Evolutionary conservation across 2,113 vertebrate genomes (phyloP).

Genomic region (Oreochromis aureus): DNA sequence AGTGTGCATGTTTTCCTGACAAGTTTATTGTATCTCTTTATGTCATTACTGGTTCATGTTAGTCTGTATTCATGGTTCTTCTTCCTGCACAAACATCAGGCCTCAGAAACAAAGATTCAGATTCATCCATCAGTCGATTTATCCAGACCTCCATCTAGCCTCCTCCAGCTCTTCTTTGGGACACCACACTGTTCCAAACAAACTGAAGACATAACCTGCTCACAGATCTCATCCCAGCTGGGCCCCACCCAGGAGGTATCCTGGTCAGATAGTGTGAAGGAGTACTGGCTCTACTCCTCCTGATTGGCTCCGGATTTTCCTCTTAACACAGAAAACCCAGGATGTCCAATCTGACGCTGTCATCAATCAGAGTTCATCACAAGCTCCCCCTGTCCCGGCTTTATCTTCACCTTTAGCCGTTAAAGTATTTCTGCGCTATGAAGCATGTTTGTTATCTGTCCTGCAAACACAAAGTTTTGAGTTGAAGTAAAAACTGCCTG

Average conservation of each 20-base stretch:
- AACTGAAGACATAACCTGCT: neutral
- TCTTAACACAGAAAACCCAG: neutral
- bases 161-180: neutral
- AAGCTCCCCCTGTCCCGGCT: fast-evolving
- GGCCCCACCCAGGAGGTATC: neutral
- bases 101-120: neutral
- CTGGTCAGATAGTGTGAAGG: neutral
- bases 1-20: neutral
- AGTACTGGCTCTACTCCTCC: neutral
- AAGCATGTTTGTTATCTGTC: neutral
- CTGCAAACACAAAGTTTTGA: neutral
- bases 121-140: neutral
- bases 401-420: neutral
- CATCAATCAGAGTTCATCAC: neutral
- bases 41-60: neutral
- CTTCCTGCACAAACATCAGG: neutral
- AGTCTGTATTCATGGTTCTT: neutral
- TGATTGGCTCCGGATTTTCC: neutral
- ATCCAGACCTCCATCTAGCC: neutral
- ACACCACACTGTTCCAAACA: neutral
- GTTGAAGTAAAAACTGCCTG: fast-evolving
- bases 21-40: neutral
- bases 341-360: neutral
- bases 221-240: neutral
- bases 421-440: neutral